A percentile compares a stretch with the other conserved stretches of the same genome.
Evolutionary conservation across 2,888 invertebrate species (phyloP).

Genomic region (Brenthis hecate): DNA sequence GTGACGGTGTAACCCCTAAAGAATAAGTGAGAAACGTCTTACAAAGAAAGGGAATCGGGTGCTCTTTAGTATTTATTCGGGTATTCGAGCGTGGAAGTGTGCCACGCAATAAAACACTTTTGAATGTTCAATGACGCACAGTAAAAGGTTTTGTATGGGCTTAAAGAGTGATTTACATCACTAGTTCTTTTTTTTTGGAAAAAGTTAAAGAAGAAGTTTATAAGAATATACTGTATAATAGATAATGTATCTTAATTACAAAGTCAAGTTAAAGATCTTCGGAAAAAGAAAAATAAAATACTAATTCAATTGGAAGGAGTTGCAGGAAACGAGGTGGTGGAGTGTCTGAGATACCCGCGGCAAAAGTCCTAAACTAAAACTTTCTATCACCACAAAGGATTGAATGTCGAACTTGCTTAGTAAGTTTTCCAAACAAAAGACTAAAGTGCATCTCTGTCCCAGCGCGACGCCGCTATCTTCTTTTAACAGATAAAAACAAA

Average conservation of each 20-base stretch:
- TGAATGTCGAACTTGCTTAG: conserved; percentile 76
- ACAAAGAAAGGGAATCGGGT: conserved; percentile 67
- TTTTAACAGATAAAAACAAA: conserved; percentile 29
- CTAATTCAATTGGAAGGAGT: conserved; percentile 35
- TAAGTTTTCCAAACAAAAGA: conserved; percentile 68
- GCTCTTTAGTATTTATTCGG: conserved; percentile 71
- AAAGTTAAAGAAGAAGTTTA: background rate
- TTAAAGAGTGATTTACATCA: conserved; percentile 14
- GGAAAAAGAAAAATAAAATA: conserved; percentile 12
- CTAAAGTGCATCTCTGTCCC: conserved; percentile 59
- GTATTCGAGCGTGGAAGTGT: conserved; percentile 52
- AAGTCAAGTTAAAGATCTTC: background rate
- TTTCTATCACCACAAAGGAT: conserved; percentile 74
- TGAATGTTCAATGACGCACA: conserved; percentile 44
- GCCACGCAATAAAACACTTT: conserved; percentile 45
- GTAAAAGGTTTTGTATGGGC: conserved; percentile 39
- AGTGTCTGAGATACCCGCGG: conserved; percentile 28
- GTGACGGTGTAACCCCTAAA: conserved; percentile 72
- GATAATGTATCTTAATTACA: conserved; percentile 1
- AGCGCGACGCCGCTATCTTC: conserved; percentile 33
- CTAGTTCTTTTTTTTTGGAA: background rate
- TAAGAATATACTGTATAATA: background rate
- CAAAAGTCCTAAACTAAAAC: conserved; percentile 49
- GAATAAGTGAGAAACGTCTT: conserved; percentile 79
- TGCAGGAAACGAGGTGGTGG: conserved; percentile 30